Base-by-base conservation (phyloP, 2,888 invertebrate genomes). In the Plebejus melissa region DNA sequence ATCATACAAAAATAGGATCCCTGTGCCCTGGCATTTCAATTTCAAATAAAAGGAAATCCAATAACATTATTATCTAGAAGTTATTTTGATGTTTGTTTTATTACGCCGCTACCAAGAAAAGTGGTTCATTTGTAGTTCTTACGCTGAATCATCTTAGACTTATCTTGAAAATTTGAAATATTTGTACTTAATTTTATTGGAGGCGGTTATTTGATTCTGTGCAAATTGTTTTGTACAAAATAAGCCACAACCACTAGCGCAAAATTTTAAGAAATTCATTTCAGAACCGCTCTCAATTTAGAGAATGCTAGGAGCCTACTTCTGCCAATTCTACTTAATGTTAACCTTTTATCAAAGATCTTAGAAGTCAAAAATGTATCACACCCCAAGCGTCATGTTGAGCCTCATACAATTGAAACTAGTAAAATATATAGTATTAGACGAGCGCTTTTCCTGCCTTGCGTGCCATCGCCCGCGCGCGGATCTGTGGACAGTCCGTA, bases 31-130 rank as follows among this genome's bases (percentile, higher is more conserved):
- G 60, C 60, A 28, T 60, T 60, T 60, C 60, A 28, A 60, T 60
- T 60, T 60, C 22, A 22, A 60, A 28, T 28, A 60, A n/a, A 60
- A 22, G 22, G 28, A 60, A 28, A 28, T 28, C 11, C 28, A 60
- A 60, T 60, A 60, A 28, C 60, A 28, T 60, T 60, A 28, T 28
- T 60, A 11, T 28, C 9, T 11, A 28, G 22, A 60, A 11, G 11
- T 60, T 60, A 60, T 28, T 28, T 60, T 60, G 28, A 60, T 60
- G 60, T 60, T 60, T 60, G 60, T 58, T 58, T 58, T 58, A 60
- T 60, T 60, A 28, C 7, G 28, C 60, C 28, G 11, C 28, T 60
- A 28, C 60, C 22, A 28, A 11, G 60, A 28, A 60, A 28, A 11
- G 54, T 11, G 22, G 58, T 60, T 28, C 9, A 28, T 60, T 60